Base-by-base conservation (phyloP, 2,888 invertebrate species). In the Temnothorax rugatulus region DNA sequence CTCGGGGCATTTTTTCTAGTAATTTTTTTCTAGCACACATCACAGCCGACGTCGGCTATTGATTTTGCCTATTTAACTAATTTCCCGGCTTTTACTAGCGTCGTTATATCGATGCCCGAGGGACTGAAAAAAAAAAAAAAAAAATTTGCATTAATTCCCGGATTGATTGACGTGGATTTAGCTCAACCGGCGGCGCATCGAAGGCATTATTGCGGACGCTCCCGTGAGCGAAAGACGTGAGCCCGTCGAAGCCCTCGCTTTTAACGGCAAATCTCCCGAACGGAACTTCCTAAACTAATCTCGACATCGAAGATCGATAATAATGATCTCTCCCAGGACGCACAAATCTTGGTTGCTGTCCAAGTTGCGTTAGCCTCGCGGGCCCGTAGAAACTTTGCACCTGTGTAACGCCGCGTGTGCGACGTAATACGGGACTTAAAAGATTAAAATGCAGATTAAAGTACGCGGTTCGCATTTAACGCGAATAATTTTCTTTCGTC, bases 221-320 rank as follows among this genome's bases (percentile, higher is more conserved):
- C 13, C 1, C 4, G 29, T 29, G 13, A 71, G 54, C 44, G 71
- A 57, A 68, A 47, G 64, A 63, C 44, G 76, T 34, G 64, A 47
- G 29, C 57, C 18, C 54, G 29, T 44, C 69, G 71, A 47, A 71
- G 44, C 79, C 59, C 38, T 41, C 59, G 82, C 79, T 86, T 71
- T 86, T 75, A 82, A 82, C 82, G 63, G 38, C 77, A 77, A 76
- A 73, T 73, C 82, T 73, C 77, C 34, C 66, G 59, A 66, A 79
- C 66, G 79, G 66, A 77, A 77, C 83, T 77, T 76, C 34, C 64
- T 63, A 77, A 74, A 76, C 82, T 61, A 63, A 82, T 64, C 82
- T 79, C 83, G 64, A 79, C 79, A 79, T 79, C 68, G 79, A 79
- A 79, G 79, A 79, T 79, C 79, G 79, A 79, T 79, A 79, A 79